Base-by-base conservation (phyloP, 2,113 vertebrate species). In the Ivindomyrus marchei region DNA sequence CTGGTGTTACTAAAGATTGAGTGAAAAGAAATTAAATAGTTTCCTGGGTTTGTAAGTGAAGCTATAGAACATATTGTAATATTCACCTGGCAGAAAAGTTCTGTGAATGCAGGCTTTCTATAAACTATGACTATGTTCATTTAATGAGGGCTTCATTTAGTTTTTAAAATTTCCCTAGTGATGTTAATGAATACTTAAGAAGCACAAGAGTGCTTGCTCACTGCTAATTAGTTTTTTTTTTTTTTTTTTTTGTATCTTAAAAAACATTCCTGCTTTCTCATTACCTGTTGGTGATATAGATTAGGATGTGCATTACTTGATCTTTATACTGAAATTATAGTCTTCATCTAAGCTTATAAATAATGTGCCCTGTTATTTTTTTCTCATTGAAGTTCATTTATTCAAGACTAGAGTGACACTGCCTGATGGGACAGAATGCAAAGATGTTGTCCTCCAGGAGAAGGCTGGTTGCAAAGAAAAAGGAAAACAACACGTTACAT, bases 321-420 rank as follows among this genome's bases (percentile, higher is more conserved):
- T n/a, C 6, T 42, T 45, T 45, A 47, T 70, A 31, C 62, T 11
- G 3, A 70, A 70, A 70, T 70, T 10, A 70, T 70, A 70, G 62
- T 70, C 10, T 70, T 31, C 10, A 31, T 70, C n/a, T 27, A 85
- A 24, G 42, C 45, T 53, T 31, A 89, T 31, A 89, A 52, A 17
- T 77, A 5, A n/a, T 56, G 77, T 1, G 13, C 31, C 39, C 36
- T 84, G 31, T 80, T 31, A 52, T n/a, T 24, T 88, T 88, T 47
- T 70, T 42, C n/a, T 46, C 53, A 45, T 87, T 42, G 52, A 74
- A 36, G 56, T 77, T 96, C 92, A 95, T 94, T 96, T 95, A 95
- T 95, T 94, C 92, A 95, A 92, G 89, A 88, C 56, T 56, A 88
- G 88, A 89, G 85, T 91, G 92, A 89, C 91, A 53, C 91, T 58